phyloP scores from a whole-genome alignment of 2,797 vertebrate species.

The Trachops cirrhosus region DNA sequence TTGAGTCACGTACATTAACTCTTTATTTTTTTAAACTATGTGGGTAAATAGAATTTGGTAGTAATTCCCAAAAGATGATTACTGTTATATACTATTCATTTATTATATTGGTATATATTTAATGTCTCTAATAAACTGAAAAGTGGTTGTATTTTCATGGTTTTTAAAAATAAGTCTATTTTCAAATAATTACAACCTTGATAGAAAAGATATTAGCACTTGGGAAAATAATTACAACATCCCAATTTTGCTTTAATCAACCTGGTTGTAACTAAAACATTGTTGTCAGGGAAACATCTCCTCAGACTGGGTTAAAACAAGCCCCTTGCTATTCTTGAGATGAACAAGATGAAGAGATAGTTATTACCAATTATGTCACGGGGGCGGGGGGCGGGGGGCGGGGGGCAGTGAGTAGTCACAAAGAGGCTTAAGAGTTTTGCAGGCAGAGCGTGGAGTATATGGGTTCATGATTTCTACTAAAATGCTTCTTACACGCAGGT shows the following conservation, averaged over 20 bases:
- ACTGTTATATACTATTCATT: background rate
- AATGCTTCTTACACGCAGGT: conserved; percentile 16
- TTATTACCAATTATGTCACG: background rate
- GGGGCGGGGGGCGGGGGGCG: background rate
- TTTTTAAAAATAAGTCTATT: conserved; percentile 12
- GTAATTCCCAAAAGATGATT: background rate
- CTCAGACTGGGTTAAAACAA: background rate
- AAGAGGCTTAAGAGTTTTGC: background rate
- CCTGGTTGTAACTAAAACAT: background rate
- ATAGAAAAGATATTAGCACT: background rate
- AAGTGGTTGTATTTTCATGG: background rate
- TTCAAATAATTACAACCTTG: background rate
- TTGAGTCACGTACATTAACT: background rate
- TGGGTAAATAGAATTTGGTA: background rate
- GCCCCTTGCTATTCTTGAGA: background rate
- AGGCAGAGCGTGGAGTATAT: background rate
- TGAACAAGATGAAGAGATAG: background rate
- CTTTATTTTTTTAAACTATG: background rate
- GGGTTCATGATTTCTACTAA: background rate
- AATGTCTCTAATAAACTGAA: background rate
- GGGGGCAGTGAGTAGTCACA: background rate
- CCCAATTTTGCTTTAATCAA: background rate
- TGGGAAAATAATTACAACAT: background rate
- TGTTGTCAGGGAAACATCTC: background rate
- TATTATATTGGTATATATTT: background rate